Evolutionary conservation across 2,888 invertebrate genomes (phyloP).

Genomic region (Folsomia candida): DNA sequence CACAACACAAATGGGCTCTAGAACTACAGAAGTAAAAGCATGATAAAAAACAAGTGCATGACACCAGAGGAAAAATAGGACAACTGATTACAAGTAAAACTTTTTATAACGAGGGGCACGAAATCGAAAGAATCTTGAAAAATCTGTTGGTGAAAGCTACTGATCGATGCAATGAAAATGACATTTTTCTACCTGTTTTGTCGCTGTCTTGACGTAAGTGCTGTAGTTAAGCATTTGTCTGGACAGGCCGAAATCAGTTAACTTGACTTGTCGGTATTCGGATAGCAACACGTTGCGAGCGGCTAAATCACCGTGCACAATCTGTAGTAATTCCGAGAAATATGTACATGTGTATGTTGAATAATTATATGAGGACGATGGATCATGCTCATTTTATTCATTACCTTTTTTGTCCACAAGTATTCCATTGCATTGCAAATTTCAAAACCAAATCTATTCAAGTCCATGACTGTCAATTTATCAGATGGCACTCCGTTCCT

Average conservation of each 20-base stretch:
- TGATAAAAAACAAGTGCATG: too few species aligned
- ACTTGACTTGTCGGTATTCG: background rate
- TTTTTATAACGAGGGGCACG: too few species aligned
- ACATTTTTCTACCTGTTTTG: constrained; percentile 6
- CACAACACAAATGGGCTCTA: too few species aligned
- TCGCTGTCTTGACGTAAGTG: constrained; percentile 1
- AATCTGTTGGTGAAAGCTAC: too few species aligned
- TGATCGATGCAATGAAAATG: too few species aligned
- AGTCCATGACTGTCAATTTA: background rate
- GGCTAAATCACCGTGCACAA: constrained; percentile 14
- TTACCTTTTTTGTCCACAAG: background rate
- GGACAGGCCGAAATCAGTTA: constrained; percentile 13
- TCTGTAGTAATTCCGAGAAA: background rate
- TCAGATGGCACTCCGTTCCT: background rate
- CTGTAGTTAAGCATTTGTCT: constrained; percentile 9
- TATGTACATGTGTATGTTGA: too few species aligned
- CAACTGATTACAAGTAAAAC: too few species aligned
- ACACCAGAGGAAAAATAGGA: too few species aligned
- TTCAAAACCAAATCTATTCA: constrained; percentile 5
- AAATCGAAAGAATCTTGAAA: too few species aligned
- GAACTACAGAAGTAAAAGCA: too few species aligned
- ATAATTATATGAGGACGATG: too few species aligned
- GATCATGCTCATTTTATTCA: too few species aligned
- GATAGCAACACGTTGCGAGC: constrained; percentile 5
- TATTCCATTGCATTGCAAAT: constrained; percentile 14